A percentile compares a stretch with the other conserved stretches of the same genome.
These are phyloP conservation scores for Columba guinea DNA, from an alignment of 2,797 vertebrate genomes.

Conservation along the genomic window DNA sequence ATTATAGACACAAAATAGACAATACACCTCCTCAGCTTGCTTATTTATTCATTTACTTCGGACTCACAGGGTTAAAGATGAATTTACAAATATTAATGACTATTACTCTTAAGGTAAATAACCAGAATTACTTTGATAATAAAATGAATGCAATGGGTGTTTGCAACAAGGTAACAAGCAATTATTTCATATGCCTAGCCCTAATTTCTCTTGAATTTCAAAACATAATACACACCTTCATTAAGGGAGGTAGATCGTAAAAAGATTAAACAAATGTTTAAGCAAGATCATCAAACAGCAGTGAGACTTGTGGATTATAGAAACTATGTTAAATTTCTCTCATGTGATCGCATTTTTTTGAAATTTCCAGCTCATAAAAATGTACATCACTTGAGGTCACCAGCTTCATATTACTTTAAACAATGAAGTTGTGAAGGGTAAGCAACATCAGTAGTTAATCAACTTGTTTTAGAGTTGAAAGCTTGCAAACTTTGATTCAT, in stretches of 20 bases:
- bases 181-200: neutral
- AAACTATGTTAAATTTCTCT: neutral
- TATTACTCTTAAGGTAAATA: neutral
- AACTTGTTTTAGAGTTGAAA: neutral
- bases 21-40: neutral
- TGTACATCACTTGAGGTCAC: neutral
- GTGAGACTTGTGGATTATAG: neutral
- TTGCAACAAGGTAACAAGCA: neutral
- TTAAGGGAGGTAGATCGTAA: neutral
- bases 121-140: neutral
- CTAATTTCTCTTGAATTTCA: neutral
- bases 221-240: neutral
- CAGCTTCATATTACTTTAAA: neutral
- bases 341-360: neutral
- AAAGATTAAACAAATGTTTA: neutral
- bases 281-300: neutral
- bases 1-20: neutral
- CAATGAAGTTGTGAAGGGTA: neutral
- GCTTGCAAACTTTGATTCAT: neutral
- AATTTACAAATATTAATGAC: neutral
- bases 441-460: neutral
- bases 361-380: slow-evolving; percentile 4
- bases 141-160: neutral
- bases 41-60: neutral
- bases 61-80: neutral